Base-by-base conservation (phyloP, 2,113 vertebrate species). In the Callospermophilus lateralis region DNA sequence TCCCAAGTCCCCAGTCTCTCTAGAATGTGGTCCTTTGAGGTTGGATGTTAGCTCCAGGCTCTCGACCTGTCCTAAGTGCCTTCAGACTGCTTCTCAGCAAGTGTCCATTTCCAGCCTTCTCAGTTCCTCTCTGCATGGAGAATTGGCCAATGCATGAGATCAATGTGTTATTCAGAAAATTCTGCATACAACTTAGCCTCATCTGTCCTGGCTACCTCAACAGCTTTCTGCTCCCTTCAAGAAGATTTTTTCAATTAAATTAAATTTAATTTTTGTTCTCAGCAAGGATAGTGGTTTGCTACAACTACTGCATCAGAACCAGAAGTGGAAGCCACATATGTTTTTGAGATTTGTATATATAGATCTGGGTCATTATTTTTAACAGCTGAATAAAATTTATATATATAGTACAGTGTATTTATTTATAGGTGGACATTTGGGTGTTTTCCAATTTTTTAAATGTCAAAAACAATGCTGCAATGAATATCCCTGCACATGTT, bases 381-480 rank as follows among this genome's bases (percentile, higher is more conserved):
- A 97, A 86, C 79, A 97, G 85, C 84, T 92, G 89, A 89, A 84
- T 86, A 83, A 26, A 86, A 91, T 95, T 81, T 91, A 70, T 78
- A 68, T 86, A 48, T n/a, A 53, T 34, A 72, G 16, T 26, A 34
- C 37, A 39, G 24, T 65, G 42, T 61, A 51, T 94, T 94, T 96
- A 93, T 97, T 94, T 97, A 89, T 97, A 91, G 96, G 65, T 81
- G 81, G 72, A 67, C 4, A 16, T 80, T 94, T 96, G 74, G 53
- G 63, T 72, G 70, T 84, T 92, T 87, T 91, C 92, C 96, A 97
- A 2, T 72, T 72, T 58, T 80, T 89, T 67, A 73, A 39, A 73
- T 86, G 58, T 95, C 94, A 58, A 86, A 86, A 91, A 88, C 48
- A 85, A 67, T 63, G 58, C 79, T 80, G 20, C 37, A 65, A 12